phyloP scores from a whole-genome alignment of 2,888 invertebrate genomes.

The Elmis aenea region DNA sequence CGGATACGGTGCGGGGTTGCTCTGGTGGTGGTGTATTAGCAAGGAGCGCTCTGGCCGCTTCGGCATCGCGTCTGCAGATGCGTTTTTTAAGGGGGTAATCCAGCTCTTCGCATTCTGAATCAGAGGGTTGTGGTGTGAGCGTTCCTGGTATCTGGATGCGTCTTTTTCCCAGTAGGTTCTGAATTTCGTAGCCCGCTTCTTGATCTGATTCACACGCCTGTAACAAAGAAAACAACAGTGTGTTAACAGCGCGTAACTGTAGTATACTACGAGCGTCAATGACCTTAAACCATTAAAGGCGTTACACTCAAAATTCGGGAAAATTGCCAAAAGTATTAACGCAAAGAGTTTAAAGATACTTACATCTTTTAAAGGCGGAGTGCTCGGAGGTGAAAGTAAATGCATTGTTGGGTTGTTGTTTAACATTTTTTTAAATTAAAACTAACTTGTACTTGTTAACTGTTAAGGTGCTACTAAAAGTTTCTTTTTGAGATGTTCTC shows the following conservation, averaged over 20 bases:
- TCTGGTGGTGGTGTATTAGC: slow-evolving; percentile 45
- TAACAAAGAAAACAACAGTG: slow-evolving; percentile 9
- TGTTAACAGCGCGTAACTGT: too few relatives aligned
- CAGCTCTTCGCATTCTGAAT: slow-evolving; percentile 60
- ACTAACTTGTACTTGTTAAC: too few relatives aligned
- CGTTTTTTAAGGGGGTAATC: slow-evolving; percentile 55
- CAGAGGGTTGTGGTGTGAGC: slow-evolving; percentile 79
- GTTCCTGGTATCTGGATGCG: slow-evolving; percentile 31
- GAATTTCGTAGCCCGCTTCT: slow-evolving; percentile 8
- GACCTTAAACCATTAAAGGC: too few relatives aligned
- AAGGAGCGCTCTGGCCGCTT: slow-evolving; percentile 52
- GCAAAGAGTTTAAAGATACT: slow-evolving; percentile 21
- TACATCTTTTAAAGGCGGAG: slow-evolving; percentile 60
- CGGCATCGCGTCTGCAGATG: slow-evolving; percentile 53
- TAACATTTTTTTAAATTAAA: slow-evolving; percentile 26
- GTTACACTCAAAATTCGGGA: too few relatives aligned
- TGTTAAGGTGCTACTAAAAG: too few relatives aligned
- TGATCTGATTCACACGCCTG: slow-evolving; percentile 7
- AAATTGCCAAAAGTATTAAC: not conserved
- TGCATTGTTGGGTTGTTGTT: slow-evolving; percentile 21
- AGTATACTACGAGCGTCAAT: too few relatives aligned
- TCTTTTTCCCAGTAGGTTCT: slow-evolving; percentile 25
- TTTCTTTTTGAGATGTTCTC: too few relatives aligned
- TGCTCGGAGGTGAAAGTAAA: slow-evolving; percentile 65
- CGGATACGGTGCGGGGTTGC: slow-evolving; percentile 55